These are phyloP conservation scores for Oeneis ivallda DNA, from an alignment of 2,888 invertebrate genomes.

Conservation along the genomic window DNA sequence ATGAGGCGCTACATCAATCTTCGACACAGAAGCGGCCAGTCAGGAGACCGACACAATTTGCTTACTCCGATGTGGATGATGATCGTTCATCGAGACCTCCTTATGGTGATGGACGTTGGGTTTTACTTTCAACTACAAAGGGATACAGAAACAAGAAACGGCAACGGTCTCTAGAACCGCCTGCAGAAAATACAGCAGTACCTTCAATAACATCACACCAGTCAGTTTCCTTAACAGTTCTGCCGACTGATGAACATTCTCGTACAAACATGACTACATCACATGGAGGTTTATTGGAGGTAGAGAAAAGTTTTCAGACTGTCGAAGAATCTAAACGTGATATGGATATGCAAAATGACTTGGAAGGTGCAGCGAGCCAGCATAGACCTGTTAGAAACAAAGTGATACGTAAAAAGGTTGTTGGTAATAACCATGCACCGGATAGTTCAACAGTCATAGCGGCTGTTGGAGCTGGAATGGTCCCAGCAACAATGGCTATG, in stretches of 20 bases:
- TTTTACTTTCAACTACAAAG: slow-evolving; percentile 88
- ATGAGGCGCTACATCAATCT: slow-evolving; percentile 69
- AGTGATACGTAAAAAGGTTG: slow-evolving; percentile 59
- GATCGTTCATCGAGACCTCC: slow-evolving; percentile 83
- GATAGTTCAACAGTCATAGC: slow-evolving; percentile 85
- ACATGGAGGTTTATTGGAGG: slow-evolving; percentile 88
- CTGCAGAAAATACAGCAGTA: slow-evolving; percentile 52
- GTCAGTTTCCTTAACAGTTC: slow-evolving; percentile 85
- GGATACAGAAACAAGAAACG: slow-evolving; percentile 84
- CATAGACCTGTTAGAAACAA: slow-evolving; percentile 59
- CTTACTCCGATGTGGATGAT: slow-evolving; percentile 67
- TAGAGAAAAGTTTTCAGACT: slow-evolving; percentile 86
- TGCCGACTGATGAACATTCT: slow-evolving; percentile 84
- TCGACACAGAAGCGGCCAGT: slow-evolving; percentile 60
- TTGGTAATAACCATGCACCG: slow-evolving; percentile 58
- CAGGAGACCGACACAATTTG: slow-evolving; percentile 72
- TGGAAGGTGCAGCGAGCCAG: slow-evolving; percentile 57
- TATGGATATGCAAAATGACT: slow-evolving; percentile 66
- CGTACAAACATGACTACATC: slow-evolving; percentile 84
- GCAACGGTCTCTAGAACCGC: slow-evolving; percentile 64
- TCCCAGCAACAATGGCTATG: slow-evolving; percentile 91
- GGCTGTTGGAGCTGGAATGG: slow-evolving; percentile 89
- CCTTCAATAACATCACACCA: slow-evolving; percentile 74
- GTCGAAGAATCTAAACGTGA: slow-evolving; percentile 83
- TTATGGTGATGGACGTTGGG: slow-evolving; percentile 88